Evolutionary conservation across 2,113 vertebrate genomes (phyloP), one percentile per base, ranked within the genome.

Genomic region (Dendrocopos noguchii): DNA sequence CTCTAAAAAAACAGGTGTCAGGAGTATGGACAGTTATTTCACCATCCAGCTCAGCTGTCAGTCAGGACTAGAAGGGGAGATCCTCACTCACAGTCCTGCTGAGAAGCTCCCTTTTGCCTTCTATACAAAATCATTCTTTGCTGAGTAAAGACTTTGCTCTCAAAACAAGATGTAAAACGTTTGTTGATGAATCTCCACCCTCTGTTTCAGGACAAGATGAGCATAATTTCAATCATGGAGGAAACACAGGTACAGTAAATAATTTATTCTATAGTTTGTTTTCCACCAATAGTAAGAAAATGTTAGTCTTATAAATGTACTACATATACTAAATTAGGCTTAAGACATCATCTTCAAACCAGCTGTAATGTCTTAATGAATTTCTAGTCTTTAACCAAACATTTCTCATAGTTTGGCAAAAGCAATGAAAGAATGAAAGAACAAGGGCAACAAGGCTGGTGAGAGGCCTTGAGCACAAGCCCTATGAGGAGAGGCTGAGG

Each of bases 241-340:
- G 52, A 71, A 96, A 95, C 27, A 74, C 67, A 0, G 96, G 97
- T 96, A 95, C 2, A 90, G 91, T 94, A 87, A 96, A 88, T 74
- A 39, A 29, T 52, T 60, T 67, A 74, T 77, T 84, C 39, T 33
- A 19, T 21, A 61, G 7, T 60, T 39, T 20, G 22, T 70, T 95
- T 84, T 22, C 1, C 1, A 73, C 39, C 8, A 87, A 46, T 16
- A 80, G 17, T 72, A 76, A 80, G 57, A 90, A 64, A 76, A 56
- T 56, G 6, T 52, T 71, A 79, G 3, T 24, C 27, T 42, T 64
- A 27, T 18, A 19, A 33, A 86, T 53, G 29, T n/a, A 70, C 10
- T 15, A 47, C 2, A 44, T 42, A 22, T 15, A 33, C 10, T 20
- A 82, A 71, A 71, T 34, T 16, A 67, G 25, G 7, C 85, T 80